Evolutionary conservation across 2,113 vertebrate genomes (phyloP), one percentile per base, ranked within the genome.

Genomic region (Carassius auratus): DNA sequence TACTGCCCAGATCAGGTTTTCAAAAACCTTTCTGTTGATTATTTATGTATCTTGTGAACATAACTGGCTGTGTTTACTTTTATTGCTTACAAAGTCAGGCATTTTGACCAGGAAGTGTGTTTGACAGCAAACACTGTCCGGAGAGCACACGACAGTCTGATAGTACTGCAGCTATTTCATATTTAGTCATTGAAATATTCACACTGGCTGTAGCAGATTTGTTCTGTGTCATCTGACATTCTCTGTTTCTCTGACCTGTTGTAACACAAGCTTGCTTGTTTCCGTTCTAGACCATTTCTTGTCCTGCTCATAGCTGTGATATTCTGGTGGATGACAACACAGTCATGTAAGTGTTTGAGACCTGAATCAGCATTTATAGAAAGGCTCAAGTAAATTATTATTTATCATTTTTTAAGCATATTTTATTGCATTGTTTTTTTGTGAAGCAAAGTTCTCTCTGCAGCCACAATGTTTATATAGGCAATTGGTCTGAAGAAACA

Each of bases 241-340:
- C 38, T 23, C 30, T 77, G 52, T 79, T 79, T 45, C 55, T 45
- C 42, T 81, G 23, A 33, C 45, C 80, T 52, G 13, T 69, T 69
- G 30, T 82, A 69, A 82, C 50, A 68, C n/a, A 81, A 68, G 59
- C 78, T 81, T 81, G 10, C 87, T 87, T 89, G 6, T 90, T 91
- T 66, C 88, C 48, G 91, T 92, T 90, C 69, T 92, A 99, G 98
- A 99, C 98, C 87, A 99, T 99, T 95, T 99, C 98, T 78, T 99
- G 98, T 92, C 98, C 98, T 93, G 98, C 98, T 95, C 98, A 99
- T 93, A 98, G 97, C 95, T 99, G 98, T 96, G 98, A 99, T 95
- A 99, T 99, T 94, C 96, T 99, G 95, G 98, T 99, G 81, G 98
- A 99, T 94, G 98, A 99, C 96, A 99, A 97, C 94, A 99, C 98